Evolutionary conservation across 2,888 invertebrate genomes (phyloP).

Genomic region (Argyresthia albistria): DNA sequence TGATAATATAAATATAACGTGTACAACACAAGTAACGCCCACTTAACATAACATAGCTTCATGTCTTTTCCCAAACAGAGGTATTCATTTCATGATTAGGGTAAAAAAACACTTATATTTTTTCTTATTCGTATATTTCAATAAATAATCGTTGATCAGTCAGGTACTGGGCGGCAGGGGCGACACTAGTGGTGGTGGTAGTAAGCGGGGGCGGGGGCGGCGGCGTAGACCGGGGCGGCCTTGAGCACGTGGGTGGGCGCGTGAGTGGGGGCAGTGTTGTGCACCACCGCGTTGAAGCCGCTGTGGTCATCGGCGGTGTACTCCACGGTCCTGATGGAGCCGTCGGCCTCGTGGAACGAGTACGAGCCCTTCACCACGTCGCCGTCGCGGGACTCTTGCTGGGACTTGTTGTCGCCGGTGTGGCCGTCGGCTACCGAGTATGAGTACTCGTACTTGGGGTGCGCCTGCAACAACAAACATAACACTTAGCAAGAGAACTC

Average conservation of each 20-base stretch:
- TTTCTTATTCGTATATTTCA: slow-evolving; percentile 10
- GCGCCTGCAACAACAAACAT: slow-evolving; percentile 14
- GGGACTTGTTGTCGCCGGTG: slow-evolving; percentile 71
- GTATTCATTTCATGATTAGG: too few species aligned
- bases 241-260: slow-evolving; percentile 22
- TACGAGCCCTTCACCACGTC: slow-evolving; percentile 69
- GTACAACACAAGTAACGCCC: too few species aligned
- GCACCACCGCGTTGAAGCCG: slow-evolving; percentile 56
- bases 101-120: background rate
- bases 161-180: slow-evolving; percentile 1
- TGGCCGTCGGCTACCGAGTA: slow-evolving; percentile 71
- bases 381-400: slow-evolving; percentile 66
- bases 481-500: background rate
- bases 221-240: slow-evolving; percentile 13
- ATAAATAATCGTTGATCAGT: slow-evolving; percentile 9
- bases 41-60: too few species aligned
- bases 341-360: slow-evolving; percentile 68
- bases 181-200: slow-evolving; percentile 23
- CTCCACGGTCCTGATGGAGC: slow-evolving; percentile 68
- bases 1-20: too few species aligned
- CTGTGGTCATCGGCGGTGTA: slow-evolving; percentile 68
- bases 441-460: slow-evolving; percentile 63
- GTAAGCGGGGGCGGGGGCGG: slow-evolving; percentile 15
- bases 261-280: slow-evolving; percentile 38
- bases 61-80: too few species aligned